Conservation (phyloP, 2,888 invertebrate genomes). For the Eilema depressum region DNA sequence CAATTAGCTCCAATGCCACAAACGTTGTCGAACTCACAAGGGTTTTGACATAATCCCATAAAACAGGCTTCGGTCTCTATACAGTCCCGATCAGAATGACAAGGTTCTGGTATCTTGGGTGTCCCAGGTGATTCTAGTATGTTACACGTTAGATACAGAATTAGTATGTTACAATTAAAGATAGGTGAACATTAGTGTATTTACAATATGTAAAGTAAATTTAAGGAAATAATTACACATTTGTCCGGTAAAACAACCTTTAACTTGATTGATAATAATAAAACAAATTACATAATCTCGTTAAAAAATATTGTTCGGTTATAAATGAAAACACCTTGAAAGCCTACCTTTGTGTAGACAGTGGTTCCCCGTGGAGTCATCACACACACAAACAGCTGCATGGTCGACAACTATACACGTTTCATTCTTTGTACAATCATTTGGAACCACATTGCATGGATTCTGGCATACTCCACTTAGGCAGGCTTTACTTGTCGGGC, state of each 20-base stretch:
- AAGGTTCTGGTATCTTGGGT: conserved; percentile 91
- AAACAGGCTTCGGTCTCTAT: conserved; percentile 94
- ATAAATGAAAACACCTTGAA: conserved; percentile 58
- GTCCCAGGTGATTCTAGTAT: conserved; percentile 90
- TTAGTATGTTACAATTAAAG: conserved; percentile 72
- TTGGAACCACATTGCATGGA: conserved; percentile 84
- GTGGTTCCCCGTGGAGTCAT: conserved; percentile 86
- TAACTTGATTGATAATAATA: conserved; percentile 20
- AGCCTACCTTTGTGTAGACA: conserved; percentile 88
- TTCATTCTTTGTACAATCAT: conserved; percentile 87
- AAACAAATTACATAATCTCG: conserved; percentile 5
- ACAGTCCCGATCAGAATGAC: conserved; percentile 94
- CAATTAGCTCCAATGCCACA: conserved; percentile 93
- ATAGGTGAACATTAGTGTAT: conserved; percentile 59
- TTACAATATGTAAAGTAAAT: conserved; percentile 51
- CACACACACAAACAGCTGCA: conserved; percentile 88
- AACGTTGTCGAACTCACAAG: conserved; percentile 93
- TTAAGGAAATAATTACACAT: conserved; percentile 57
- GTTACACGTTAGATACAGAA: conserved; percentile 76
- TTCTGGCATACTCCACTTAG: conserved; percentile 88
- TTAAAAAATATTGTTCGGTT: neutral
- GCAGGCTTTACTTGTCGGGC: conserved; percentile 88
- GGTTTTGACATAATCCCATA: conserved; percentile 93
- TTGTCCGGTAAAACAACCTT: conserved; percentile 82
- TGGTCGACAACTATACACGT: conserved; percentile 89